These are phyloP conservation scores for Euwallacea fornicatus DNA, from an alignment of 1,140 invertebrate species.

Conservation along the genomic window DNA sequence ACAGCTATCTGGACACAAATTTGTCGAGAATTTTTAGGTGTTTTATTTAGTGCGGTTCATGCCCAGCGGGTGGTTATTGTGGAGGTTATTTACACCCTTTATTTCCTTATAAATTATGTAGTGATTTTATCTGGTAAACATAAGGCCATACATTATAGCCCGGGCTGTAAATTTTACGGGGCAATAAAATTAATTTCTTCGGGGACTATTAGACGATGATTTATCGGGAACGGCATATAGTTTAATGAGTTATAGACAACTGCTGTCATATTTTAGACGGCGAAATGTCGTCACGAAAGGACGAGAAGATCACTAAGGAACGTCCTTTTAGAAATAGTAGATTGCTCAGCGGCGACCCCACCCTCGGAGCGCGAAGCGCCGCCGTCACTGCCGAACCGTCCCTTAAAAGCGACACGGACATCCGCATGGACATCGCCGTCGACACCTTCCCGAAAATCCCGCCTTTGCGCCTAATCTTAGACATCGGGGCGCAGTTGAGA, in stretches of 20 bases:
- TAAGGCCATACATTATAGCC: slow-evolving; percentile 34
- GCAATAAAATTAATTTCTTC: slow-evolving; percentile 34
- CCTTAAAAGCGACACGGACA: slow-evolving; percentile 13
- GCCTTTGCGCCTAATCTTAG: slow-evolving; percentile 36
- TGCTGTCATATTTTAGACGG: too few species aligned
- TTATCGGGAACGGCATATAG: slow-evolving; percentile 6
- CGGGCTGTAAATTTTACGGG: slow-evolving; percentile 25
- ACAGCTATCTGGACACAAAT: slow-evolving; percentile 43
- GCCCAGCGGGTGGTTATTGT: slow-evolving; percentile 47
- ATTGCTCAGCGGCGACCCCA: not conserved
- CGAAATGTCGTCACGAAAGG: slow-evolving; percentile 23
- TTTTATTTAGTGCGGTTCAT: slow-evolving; percentile 42
- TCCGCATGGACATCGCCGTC: slow-evolving; percentile 18
- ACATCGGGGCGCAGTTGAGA: slow-evolving; percentile 33
- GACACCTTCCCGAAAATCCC: slow-evolving; percentile 18
- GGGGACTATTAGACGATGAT: slow-evolving; percentile 31
- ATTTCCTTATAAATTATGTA: slow-evolving; percentile 47
- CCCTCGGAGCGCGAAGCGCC: not conserved
- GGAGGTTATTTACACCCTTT: slow-evolving; percentile 49
- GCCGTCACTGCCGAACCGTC: not conserved
- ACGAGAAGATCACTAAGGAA: slow-evolving; percentile 11
- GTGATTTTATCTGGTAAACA: slow-evolving; percentile 44
- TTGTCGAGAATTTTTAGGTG: slow-evolving; percentile 46
- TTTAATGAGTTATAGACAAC: too few species aligned
- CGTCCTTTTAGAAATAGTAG: not conserved